These are phyloP conservation scores for Chymomyza amoena DNA, from an alignment of 2,888 invertebrate species.

Conservation along the genomic window DNA sequence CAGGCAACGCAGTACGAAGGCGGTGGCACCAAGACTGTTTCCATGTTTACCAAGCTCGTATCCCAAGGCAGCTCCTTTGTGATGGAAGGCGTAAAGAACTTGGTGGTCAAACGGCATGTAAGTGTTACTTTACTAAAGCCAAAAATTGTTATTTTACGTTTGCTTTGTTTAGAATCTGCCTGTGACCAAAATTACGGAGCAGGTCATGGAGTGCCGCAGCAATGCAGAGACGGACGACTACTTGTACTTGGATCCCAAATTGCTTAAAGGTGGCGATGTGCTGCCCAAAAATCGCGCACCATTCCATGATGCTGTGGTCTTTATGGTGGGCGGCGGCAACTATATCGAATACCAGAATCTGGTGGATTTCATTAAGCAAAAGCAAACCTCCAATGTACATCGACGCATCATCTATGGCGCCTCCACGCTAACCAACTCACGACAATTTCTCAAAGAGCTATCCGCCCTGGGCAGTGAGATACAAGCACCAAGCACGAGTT, in stretches of 20 bases:
- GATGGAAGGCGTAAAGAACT: conserved; percentile 99
- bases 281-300: conserved; percentile 83
- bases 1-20: conserved; percentile 92
- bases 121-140: conserved; percentile 75
- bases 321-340: conserved; percentile 96
- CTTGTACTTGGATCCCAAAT: conserved; percentile 96
- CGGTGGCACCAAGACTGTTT: conserved; percentile 96
- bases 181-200: conserved; percentile 94
- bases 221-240: conserved; percentile 91
- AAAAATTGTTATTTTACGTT: background rate
- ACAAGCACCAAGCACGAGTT: conserved; percentile 75
- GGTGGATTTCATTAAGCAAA: conserved; percentile 95
- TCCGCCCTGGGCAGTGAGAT: conserved; percentile 88
- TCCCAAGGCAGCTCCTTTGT: conserved; percentile 98
- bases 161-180: conserved; percentile 88
- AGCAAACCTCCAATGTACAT: conserved; percentile 83
- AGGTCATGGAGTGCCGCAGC: conserved; percentile 89
- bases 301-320: conserved; percentile 93
- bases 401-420: conserved; percentile 96
- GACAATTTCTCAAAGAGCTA: conserved; percentile 95
- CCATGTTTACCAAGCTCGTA: conserved; percentile 98
- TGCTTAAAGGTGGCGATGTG: conserved; percentile 86
- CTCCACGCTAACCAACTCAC: conserved; percentile 95
- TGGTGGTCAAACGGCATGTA: conserved; percentile 98
- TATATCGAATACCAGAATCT: conserved; percentile 99